Evolutionary conservation across 2,888 invertebrate species (phyloP).

Genomic region (Drosophila barbarae): DNA sequence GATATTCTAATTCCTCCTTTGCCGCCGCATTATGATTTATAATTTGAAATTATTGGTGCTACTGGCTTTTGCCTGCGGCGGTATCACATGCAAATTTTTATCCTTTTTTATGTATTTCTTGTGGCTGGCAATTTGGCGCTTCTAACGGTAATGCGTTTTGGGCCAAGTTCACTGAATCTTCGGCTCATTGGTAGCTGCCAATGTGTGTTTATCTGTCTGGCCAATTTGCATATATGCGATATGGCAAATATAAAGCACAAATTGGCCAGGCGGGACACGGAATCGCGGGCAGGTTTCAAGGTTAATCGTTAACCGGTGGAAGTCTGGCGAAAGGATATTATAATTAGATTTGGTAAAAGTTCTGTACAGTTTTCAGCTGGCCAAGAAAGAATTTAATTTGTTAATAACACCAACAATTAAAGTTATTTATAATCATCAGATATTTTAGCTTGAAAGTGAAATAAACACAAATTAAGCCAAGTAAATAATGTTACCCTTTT

Average conservation of each 20-base stretch:
- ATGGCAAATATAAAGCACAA: constrained; percentile 27
- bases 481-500: neutral
- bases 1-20: constrained; percentile 59
- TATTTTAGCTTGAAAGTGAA: neutral
- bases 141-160: constrained; percentile 56
- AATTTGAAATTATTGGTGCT: constrained; percentile 70
- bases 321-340: neutral
- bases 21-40: constrained; percentile 65
- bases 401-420: neutral
- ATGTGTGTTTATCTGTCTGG: constrained; percentile 71
- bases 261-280: constrained; percentile 15
- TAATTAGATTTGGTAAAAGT: neutral
- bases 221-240: constrained; percentile 68
- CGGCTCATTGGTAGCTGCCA: constrained; percentile 38
- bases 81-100: constrained; percentile 55
- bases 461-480: neutral
- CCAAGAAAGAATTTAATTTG: neutral
- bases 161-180: constrained; percentile 39
- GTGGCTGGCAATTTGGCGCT: constrained; percentile 42
- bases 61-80: constrained; percentile 58
- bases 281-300: constrained; percentile 45
- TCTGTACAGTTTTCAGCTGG: neutral
- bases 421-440: neutral
- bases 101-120: constrained; percentile 22
- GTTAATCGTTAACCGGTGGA: constrained; percentile 34